These are phyloP conservation scores for Percina caprodes DNA, from an alignment of 2,113 vertebrate genomes.

Conservation along the genomic window DNA sequence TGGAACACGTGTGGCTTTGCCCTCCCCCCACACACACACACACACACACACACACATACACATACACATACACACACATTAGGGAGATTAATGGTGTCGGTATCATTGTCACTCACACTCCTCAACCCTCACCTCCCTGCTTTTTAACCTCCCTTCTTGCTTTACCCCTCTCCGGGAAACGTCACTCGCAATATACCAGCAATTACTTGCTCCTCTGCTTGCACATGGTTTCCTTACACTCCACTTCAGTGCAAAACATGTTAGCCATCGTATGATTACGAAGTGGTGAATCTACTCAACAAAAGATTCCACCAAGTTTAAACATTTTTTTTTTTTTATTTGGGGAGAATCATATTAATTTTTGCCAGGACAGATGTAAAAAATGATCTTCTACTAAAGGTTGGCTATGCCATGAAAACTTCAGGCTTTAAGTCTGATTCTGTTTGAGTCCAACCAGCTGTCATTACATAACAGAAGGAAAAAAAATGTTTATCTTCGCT, in stretches of 20 bases:
- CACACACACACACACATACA: neutral
- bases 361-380: constrained; percentile 48
- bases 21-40: neutral
- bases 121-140: neutral
- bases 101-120: constrained; percentile 52
- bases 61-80: neutral
- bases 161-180: constrained; percentile 46
- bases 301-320: constrained; percentile 21
- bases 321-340: too few species aligned
- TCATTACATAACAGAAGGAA: neutral
- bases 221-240: constrained; percentile 14
- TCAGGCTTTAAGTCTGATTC: constrained; percentile 29
- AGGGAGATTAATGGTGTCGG: constrained; percentile 63
- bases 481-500: neutral
- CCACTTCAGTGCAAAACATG: constrained; percentile 24
- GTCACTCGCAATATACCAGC: constrained; percentile 65
- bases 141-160: constrained; percentile 18
- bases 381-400: constrained; percentile 24
- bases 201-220: constrained; percentile 58
- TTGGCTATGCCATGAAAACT: constrained; percentile 26
- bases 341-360: constrained; percentile 42
- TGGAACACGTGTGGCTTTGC: neutral
- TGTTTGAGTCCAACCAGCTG: constrained; percentile 36
- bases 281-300: constrained; percentile 27
- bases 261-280: constrained; percentile 24